phyloP scores from a whole-genome alignment of 2,888 invertebrate genomes.

The Trachelus tabidus region DNA sequence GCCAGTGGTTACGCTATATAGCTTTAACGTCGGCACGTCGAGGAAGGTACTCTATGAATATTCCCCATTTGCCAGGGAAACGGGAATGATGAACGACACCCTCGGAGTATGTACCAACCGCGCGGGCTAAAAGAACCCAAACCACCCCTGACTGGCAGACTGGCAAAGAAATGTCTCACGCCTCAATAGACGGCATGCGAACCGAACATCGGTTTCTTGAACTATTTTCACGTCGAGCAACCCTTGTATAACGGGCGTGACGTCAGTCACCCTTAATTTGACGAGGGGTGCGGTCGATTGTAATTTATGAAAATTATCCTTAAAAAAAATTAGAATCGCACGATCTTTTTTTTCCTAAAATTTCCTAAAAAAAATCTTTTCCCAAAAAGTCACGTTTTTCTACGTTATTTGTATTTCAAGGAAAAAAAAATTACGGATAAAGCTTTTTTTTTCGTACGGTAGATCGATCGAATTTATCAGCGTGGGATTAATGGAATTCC shows the following conservation, averaged over 20 bases:
- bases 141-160: conserved; percentile 19
- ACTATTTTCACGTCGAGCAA: conserved; percentile 39
- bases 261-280: neutral
- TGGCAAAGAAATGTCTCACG: conserved; percentile 6
- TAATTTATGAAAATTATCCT: conserved; percentile 58
- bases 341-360: too few species aligned
- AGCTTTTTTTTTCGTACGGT: neutral
- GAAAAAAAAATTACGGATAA: neutral
- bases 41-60: conserved; percentile 56
- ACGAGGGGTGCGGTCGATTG: conserved; percentile 19
- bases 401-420: too few species aligned
- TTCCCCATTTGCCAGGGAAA: conserved; percentile 51
- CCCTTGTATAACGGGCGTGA: neutral
- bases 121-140: conserved; percentile 4
- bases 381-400: too few species aligned
- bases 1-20: conserved; percentile 9
- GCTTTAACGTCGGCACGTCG: conserved; percentile 14
- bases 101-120: conserved; percentile 19
- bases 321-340: conserved; percentile 1
- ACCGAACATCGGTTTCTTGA: conserved; percentile 60
- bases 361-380: too few species aligned
- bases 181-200: conserved; percentile 43
- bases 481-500: neutral
- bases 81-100: conserved; percentile 60
- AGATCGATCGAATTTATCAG: neutral